phyloP scores from a whole-genome alignment of 2,113 vertebrate genomes.

The Limanda limanda region DNA sequence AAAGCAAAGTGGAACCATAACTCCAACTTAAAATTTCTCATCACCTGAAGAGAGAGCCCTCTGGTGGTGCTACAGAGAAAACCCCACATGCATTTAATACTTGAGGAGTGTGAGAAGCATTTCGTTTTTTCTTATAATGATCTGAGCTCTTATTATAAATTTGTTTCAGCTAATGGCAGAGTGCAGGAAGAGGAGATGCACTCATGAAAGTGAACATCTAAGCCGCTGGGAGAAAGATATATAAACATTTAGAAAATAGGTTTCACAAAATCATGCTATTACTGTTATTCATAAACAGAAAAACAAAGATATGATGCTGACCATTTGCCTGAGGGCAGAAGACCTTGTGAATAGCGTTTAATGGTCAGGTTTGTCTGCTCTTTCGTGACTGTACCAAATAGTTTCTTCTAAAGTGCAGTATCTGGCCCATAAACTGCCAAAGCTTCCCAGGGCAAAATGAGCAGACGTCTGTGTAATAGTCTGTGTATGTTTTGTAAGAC shows the following conservation, averaged over 20 bases:
- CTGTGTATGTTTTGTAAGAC: conserved; percentile 55
- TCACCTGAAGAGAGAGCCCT: conserved; percentile 2
- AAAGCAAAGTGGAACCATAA: not conserved
- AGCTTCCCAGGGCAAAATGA: conserved; percentile 58
- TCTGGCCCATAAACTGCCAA: conserved; percentile 63
- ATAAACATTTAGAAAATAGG: not conserved
- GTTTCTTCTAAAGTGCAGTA: conserved; percentile 58
- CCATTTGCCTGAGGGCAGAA: conserved; percentile 25
- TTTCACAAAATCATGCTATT: conserved; percentile 4
- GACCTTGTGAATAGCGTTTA: conserved; percentile 20
- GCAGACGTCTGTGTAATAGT: conserved; percentile 63
- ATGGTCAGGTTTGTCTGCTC: conserved; percentile 32
- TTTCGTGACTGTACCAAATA: conserved; percentile 49
- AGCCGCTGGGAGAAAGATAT: not conserved
- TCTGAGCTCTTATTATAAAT: not conserved
- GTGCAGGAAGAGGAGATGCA: not conserved
- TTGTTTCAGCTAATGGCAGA: not conserved
- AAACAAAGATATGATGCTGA: conserved; percentile 14
- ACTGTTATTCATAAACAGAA: conserved; percentile 25
- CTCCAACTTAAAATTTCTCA: not conserved
- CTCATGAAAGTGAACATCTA: not conserved
- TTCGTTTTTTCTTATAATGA: not conserved
- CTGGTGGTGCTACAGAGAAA: conserved; percentile 27
- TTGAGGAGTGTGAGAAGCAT: not conserved
- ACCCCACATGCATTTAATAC: not conserved